Conservation (phyloP, 64 coral and sea anemone genomes). For the Porites lutea region DNA sequence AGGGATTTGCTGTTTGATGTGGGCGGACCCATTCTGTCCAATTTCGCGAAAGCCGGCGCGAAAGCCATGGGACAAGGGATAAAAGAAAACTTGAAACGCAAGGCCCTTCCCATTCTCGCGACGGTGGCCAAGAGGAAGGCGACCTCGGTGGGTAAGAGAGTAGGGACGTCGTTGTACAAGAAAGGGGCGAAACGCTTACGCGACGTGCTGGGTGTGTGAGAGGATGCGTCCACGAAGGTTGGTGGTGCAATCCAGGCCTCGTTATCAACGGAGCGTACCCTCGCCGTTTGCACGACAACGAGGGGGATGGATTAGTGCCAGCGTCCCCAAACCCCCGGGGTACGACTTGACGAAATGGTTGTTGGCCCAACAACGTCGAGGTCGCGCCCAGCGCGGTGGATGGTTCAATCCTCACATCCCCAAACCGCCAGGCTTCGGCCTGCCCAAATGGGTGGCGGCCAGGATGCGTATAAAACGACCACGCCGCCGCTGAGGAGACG, state of each 20-base stretch:
- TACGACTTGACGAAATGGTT: too few relatives aligned
- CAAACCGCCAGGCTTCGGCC: too few relatives aligned
- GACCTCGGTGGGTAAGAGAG: background rate
- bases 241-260: background rate
- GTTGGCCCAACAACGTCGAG: background rate
- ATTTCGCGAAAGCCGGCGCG: background rate
- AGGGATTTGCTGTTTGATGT: background rate
- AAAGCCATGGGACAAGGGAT: background rate
- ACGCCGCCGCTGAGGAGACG: background rate
- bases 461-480: background rate
- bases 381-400: too few relatives aligned
- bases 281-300: background rate
- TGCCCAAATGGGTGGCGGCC: too few relatives aligned
- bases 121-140: too few relatives aligned
- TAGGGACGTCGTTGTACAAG: background rate
- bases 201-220: background rate
- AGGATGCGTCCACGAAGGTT: background rate
- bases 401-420: too few relatives aligned
- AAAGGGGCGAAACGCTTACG: background rate
- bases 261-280: background rate
- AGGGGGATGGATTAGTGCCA: background rate
- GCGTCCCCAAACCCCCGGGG: too few relatives aligned
- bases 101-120: background rate
- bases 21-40: background rate
- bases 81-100: background rate